Base-by-base conservation (phyloP, 2,113 vertebrate species). In the Hipposideros armiger region DNA sequence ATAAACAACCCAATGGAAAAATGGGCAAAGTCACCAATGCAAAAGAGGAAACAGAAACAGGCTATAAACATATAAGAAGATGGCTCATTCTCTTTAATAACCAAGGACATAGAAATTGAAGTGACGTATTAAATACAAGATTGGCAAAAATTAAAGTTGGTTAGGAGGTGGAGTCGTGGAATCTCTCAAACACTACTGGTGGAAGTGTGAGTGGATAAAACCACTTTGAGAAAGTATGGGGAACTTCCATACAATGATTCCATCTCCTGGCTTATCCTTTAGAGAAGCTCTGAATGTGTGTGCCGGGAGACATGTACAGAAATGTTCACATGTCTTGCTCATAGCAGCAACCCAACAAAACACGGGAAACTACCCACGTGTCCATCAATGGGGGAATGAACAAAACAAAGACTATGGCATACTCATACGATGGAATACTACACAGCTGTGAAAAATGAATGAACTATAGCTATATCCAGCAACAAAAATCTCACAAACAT, bases 41-140 rank as follows among this genome's bases (percentile, higher is more conserved):
- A 13, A 91, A 83, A 94, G 86, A 88, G 58, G 92, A 94, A 91
- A 73, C 52, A 70, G 14, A 67, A 70, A 92, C 47, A 78, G 73
- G 67, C 62, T 78, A 32, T 36, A 78, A 58, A 73, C 52, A 11
- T 11, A 11, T 10, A 67, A 66, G 81, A 93, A 76, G 32, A 73
- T 76, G 42, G 50, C 17, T 82, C 86, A 47, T 19, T 80, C 52
- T 74, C n/a, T 69, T 72, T 40, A 87, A 58, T 54, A 26, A 45
- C 56, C n/a, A 24, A 52, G n/a, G 90, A 16, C 22, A 36, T 2
- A 17, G 11, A 54, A 58, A 56, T 32, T 45, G 40, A 92, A 87
- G 26, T 0, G 30, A 50, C 58, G 26, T 56, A 30, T 85, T 47
- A 11, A 47, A 67, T 90, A 78, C 50, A 64, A 90, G 74, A 64